Evolutionary conservation across 1,140 invertebrate species (phyloP).

Genomic region (Megalopta genalis): DNA sequence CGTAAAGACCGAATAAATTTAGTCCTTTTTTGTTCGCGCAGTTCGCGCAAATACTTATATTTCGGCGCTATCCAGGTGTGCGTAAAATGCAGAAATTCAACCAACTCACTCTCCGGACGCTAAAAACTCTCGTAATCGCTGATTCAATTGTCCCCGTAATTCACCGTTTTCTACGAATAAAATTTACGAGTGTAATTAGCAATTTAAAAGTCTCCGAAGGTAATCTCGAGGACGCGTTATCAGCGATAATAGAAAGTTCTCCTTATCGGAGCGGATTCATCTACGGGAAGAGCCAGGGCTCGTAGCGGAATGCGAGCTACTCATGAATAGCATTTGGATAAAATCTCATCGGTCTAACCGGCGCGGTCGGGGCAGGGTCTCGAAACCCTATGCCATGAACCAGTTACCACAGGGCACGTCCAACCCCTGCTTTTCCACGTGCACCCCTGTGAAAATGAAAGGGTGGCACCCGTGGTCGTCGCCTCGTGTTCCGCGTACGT

Average conservation of each 20-base stretch:
- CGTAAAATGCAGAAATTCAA: too few species aligned
- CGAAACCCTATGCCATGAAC: slow-evolving; percentile 22
- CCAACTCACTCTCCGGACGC: too few species aligned
- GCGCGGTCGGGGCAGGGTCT: slow-evolving; percentile 15
- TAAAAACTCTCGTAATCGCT: not conserved
- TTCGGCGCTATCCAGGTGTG: too few species aligned
- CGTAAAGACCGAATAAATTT: too few species aligned
- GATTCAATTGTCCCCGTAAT: not conserved
- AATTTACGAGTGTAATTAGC: not conserved
- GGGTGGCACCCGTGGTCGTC: not conserved
- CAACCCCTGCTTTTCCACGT: slow-evolving; percentile 16
- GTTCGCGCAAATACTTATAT: too few species aligned
- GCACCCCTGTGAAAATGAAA: slow-evolving; percentile 41
- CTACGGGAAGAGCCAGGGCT: slow-evolving; percentile 18
- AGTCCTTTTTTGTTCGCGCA: too few species aligned
- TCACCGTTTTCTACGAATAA: not conserved
- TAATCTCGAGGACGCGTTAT: slow-evolving; percentile 34
- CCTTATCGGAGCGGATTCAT: slow-evolving; percentile 39
- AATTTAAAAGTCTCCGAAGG: not conserved
- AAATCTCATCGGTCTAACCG: slow-evolving; percentile 70
- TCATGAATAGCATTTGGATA: slow-evolving; percentile 76
- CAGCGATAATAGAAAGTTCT: slow-evolving; percentile 67
- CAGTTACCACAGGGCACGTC: slow-evolving; percentile 10
- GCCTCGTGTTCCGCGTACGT: not conserved
- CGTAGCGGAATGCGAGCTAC: slow-evolving; percentile 17